Conservation (phyloP, 2,797 vertebrate species). For the Catamblyrhynchus diadema region DNA sequence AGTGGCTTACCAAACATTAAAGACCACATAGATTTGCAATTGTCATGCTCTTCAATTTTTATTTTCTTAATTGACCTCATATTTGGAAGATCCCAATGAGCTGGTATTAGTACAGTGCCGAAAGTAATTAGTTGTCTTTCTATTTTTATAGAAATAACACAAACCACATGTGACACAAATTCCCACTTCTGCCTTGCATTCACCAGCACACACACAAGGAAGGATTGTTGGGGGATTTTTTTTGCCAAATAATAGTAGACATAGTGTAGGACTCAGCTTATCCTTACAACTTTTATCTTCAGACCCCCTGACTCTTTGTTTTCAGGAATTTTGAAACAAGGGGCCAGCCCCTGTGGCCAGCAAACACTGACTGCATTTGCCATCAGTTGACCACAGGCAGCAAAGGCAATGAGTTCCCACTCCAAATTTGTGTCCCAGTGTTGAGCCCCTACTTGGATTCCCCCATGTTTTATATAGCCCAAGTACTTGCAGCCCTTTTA, state of each 20-base stretch:
- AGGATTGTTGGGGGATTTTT: not conserved
- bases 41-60: not conserved
- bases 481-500: not conserved
- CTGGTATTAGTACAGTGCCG: not conserved
- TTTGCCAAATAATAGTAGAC: not conserved
- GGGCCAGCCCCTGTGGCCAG: not conserved
- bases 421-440: not conserved
- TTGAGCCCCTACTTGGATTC: not conserved
- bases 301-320: not conserved
- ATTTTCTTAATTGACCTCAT: not conserved
- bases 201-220: not conserved
- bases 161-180: not conserved
- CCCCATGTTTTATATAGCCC: not conserved
- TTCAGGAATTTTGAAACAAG: not conserved
- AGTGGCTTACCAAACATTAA: not conserved
- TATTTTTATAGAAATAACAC: conserved; percentile 1
- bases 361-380: not conserved
- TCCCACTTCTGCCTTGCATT: not conserved
- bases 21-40: not conserved
- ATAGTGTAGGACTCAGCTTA: not conserved
- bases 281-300: not conserved
- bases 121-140: not conserved
- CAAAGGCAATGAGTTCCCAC: not conserved
- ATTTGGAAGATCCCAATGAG: not conserved
- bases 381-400: not conserved